Base-by-base conservation (phyloP, 2,888 invertebrate species). In the Thymelicus sylvestris region DNA sequence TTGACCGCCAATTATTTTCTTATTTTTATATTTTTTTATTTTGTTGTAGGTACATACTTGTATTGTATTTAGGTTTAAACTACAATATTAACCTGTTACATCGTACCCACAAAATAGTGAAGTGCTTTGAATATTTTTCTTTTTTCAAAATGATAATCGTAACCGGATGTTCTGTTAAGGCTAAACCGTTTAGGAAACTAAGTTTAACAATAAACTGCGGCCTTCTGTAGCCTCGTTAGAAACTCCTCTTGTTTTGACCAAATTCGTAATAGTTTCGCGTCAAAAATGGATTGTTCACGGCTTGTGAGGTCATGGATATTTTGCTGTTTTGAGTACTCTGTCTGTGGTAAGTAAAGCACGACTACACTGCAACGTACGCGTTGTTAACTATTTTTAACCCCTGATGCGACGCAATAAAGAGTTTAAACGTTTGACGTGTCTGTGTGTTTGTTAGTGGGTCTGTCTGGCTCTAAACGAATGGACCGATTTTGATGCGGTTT, bases 281-380 rank as follows among this genome's bases (percentile, higher is more conserved):
- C 63, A 63, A 68, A 69, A 69, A 69, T 69, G 69, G 69, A 69
- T 69, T 69, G 57, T 69, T 63, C 69, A 64, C 68, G 68, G 68
- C 63, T 57, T 38, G 67, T 68, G 55, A 52, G 68, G 62, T 52
- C 67, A 62, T 55, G 55, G 55, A 55, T 38, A 68, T 68, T 50
- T 68, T 62, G 55, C 62, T 62, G 55, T 55, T 62, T 68, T 62
- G 67, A 12, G 62, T 67, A 52, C n/a, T n/a, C n/a, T n/a, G 62
- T 62, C 44, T 62, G 52, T 19, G 31, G 52, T 41, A 39, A 52
- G 50, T 52, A 39, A 39, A 15, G 19, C 38, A 38, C 52, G 41
- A 55, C 19, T 65, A 15, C 41, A 55, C 41, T 65, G 39, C 41
- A 15, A 55, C 24, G 7, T 3, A 15, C 19, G 6, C 5, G 12